A percentile compares a stretch with the other conserved stretches of the same genome.
These are phyloP conservation scores for Paralinhomoeus sp. DNA, from an alignment of 2,888 invertebrate genomes.

Conservation along the genomic window DNA sequence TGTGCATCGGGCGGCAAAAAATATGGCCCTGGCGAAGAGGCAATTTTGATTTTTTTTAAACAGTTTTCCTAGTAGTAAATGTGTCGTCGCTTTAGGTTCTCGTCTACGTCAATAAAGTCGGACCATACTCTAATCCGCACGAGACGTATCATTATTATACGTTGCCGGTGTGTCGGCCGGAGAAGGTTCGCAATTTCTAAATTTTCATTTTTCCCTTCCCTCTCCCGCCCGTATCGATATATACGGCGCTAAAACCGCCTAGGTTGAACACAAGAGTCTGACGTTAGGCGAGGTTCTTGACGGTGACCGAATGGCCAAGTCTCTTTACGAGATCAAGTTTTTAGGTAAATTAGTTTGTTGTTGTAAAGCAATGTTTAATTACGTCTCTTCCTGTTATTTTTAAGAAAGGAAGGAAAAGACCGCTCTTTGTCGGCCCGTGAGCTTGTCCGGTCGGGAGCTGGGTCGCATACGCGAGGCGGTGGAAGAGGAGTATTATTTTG, in stretches of 20 bases:
- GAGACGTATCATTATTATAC: constrained; percentile 35
- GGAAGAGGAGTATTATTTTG: constrained; percentile 35
- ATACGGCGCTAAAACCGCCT: neutral
- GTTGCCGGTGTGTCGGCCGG: constrained; percentile 32
- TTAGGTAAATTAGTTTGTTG: constrained; percentile 21
- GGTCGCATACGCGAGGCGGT: constrained; percentile 29
- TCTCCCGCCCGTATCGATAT: neutral
- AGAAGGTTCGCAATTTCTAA: constrained; percentile 24
- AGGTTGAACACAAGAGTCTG: constrained; percentile 33
- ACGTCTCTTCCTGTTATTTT: neutral
- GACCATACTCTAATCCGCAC: constrained; percentile 35
- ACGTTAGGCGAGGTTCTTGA: constrained; percentile 34
- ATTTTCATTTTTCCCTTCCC: neutral
- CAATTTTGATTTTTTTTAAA: no score
- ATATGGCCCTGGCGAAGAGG: no score
- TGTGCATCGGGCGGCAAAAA: no score
- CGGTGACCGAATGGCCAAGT: constrained; percentile 35
- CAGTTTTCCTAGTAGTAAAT: no score
- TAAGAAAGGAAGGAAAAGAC: constrained; percentile 26
- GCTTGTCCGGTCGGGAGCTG: constrained; percentile 26
- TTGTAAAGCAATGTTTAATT: neutral
- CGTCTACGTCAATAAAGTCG: constrained; percentile 35
- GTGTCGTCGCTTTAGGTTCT: no score
- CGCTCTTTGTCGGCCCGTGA: constrained; percentile 26
- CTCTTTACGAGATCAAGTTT: constrained; percentile 30